These are phyloP conservation scores for Momotus momota DNA, from an alignment of 2,797 vertebrate genomes.

Conservation along the genomic window DNA sequence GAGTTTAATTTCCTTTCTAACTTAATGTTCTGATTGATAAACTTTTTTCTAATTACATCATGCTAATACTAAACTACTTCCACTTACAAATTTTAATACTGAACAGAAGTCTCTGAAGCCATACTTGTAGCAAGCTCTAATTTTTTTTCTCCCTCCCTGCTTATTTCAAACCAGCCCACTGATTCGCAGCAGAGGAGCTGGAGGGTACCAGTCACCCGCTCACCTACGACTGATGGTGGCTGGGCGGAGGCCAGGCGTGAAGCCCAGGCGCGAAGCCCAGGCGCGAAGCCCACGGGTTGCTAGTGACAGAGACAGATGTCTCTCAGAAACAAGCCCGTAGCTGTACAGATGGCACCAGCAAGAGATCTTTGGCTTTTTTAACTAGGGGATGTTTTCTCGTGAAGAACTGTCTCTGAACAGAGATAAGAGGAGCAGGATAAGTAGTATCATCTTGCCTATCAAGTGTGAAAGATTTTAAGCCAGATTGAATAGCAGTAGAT, in stretches of 20 bases:
- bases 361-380: conserved; percentile 48
- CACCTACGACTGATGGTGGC: conserved; percentile 5
- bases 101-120: not conserved
- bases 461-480: conserved; percentile 22
- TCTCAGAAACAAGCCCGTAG: not conserved
- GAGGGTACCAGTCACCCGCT: not conserved
- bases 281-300: not conserved
- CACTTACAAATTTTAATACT: not conserved
- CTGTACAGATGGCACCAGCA: conserved; percentile 64
- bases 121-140: rapidly evolving
- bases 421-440: conserved; percentile 12
- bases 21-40: not conserved
- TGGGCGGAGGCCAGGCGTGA: conserved; percentile 14
- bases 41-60: not conserved
- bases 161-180: not conserved
- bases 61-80: not conserved
- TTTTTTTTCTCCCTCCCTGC: no score
- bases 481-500: not conserved
- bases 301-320: conserved; percentile 55
- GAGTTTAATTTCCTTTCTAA: not conserved
- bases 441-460: conserved; percentile 41
- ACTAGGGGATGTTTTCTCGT: not conserved
- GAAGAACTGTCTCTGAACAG: conserved; percentile 8
- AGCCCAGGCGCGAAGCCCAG: not conserved
- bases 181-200: not conserved